A percentile compares a stretch with the other conserved stretches of the same genome.
Evolutionary conservation across 2,113 vertebrate species (phyloP).

Genomic region (Symphodus melops): DNA sequence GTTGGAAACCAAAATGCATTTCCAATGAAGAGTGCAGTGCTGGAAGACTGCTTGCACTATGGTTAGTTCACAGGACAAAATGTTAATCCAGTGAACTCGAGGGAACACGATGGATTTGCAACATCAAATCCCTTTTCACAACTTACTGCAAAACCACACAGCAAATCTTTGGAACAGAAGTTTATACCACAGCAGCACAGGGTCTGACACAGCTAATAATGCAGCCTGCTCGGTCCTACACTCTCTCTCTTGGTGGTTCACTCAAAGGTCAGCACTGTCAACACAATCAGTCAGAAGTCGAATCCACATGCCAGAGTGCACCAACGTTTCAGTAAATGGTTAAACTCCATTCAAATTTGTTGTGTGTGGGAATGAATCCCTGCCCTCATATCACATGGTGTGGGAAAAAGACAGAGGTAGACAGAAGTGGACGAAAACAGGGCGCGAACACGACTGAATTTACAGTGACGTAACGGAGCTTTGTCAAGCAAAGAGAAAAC

Average conservation of each 20-base stretch:
- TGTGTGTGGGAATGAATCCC: background rate
- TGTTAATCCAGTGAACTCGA: background rate
- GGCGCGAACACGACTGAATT: too few relatives aligned
- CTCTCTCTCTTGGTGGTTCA: background rate
- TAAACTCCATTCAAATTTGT: background rate
- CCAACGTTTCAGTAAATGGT: background rate
- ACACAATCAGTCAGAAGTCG: background rate
- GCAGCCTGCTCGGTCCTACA: background rate
- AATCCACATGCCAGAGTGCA: background rate
- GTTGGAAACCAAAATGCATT: background rate
- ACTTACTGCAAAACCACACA: background rate
- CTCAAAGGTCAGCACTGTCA: background rate
- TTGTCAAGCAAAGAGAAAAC: too few relatives aligned
- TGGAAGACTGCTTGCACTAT: background rate
- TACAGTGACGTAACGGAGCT: too few relatives aligned
- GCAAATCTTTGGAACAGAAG: background rate
- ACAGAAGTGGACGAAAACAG: too few relatives aligned
- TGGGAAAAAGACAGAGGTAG: background rate
- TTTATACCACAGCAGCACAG: background rate
- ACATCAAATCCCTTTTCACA: background rate
- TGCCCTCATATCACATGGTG: background rate
- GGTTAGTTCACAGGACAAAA: constrained; percentile 2
- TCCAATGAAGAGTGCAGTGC: background rate
- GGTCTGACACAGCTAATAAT: background rate
- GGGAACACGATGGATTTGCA: background rate